Base-by-base conservation (phyloP, 2,797 vertebrate genomes). In the Sebastes iracundus region DNA sequence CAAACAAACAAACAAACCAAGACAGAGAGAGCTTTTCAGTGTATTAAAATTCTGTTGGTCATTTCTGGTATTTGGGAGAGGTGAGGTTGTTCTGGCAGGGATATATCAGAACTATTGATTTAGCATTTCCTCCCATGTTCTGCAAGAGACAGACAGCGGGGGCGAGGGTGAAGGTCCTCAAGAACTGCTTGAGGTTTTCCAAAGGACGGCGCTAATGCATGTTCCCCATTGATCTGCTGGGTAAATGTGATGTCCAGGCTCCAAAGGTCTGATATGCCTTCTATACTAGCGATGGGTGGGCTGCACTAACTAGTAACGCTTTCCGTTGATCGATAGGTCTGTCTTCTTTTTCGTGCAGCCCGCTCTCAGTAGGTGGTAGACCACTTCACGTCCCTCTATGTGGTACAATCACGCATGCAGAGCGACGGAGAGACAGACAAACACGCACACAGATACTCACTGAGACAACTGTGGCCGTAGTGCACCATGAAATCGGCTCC, bases 401-500 rank as follows among this genome's bases (percentile, higher is more conserved):
- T 33, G 59, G 33, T 59, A 11, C 13, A 52, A 64, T 73, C 7
- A 7, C 58, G 71, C 27, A 64, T 61, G 55, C 60, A 35, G 23
- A 65, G 23, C 9, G n/a, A 67, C 2, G 5, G 28, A 72, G 30
- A 81, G 27, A 71, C 2, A n/a, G 38, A 60, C 7, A 76, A 65
- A 52, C 53, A 30, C 12, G 10, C n/a, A 27, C 8, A 42, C 3
- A 11, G 7, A 77, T 7, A 95, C 96, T 94, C 94, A 99, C 98
- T 95, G 9, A 99, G 96, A 87, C 99, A 99, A 80, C 98, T 99
- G 96, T 99, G 99, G 67, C 98, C 98, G 0, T 99, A 99, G 95
- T 99, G 99, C 83, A 99, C 97, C 96, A 99, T 94, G 95, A 99
- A 99, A 91, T 99, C 98, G 0, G 97, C 98, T 42, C 98, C 98